Percentiles rank a stretch among this genome's conserved stretches.
Evolutionary conservation across 2,888 invertebrate genomes (phyloP).

Genomic region (Saturnia japonica): DNA sequence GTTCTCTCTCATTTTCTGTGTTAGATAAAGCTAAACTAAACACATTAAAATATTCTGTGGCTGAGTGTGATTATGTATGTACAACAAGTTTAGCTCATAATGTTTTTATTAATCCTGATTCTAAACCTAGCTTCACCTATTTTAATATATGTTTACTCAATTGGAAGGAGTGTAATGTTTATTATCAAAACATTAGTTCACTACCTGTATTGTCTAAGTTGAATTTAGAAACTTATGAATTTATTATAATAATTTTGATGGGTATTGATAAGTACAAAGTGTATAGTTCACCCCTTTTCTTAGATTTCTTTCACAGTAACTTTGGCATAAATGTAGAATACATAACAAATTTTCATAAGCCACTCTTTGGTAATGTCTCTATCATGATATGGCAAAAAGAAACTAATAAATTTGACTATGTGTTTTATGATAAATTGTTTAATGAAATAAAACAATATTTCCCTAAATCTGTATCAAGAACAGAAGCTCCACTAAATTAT

Average conservation of each 20-base stretch:
- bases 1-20: constrained; percentile 39
- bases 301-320: constrained; percentile 47
- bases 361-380: constrained; percentile 43
- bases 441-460: constrained; percentile 48
- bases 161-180: constrained; percentile 32
- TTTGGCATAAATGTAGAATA: constrained; percentile 40
- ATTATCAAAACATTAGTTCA: constrained; percentile 12
- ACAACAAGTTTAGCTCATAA: constrained; percentile 22
- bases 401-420: constrained; percentile 49
- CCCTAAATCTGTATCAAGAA: constrained; percentile 37
- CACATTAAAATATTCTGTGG: constrained; percentile 49
- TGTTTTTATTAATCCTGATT: neutral
- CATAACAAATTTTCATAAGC: constrained; percentile 32
- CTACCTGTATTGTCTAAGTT: constrained; percentile 37
- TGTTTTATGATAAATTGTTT: constrained; percentile 53
- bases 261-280: constrained; percentile 33
- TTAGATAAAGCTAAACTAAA: constrained; percentile 49
- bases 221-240: constrained; percentile 46
- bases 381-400: constrained; percentile 60
- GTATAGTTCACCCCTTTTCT: constrained; percentile 48
- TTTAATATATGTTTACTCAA: constrained; percentile 46
- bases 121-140: constrained; percentile 33
- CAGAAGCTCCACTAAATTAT: constrained; percentile 33
- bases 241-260: constrained; percentile 43
- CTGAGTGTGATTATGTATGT: constrained; percentile 34